phyloP scores from a whole-genome alignment of 2,888 invertebrate genomes.

The Plemyria rubiginata region DNA sequence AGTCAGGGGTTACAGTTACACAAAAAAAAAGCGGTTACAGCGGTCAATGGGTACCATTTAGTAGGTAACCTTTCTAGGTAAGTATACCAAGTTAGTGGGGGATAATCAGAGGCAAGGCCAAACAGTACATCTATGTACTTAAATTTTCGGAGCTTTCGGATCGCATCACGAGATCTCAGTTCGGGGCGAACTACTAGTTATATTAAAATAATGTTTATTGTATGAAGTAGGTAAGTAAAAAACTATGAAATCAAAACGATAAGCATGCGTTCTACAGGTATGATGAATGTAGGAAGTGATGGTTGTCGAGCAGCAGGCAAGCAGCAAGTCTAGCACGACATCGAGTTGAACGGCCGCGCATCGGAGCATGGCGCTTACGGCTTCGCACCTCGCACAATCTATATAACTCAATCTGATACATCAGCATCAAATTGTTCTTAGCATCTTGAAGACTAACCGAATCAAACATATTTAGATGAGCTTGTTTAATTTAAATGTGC shows the following conservation, averaged over 20 bases:
- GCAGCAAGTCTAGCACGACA: slow-evolving; percentile 68
- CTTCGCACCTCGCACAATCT: slow-evolving; percentile 59
- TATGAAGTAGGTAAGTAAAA: neutral
- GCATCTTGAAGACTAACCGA: slow-evolving; percentile 23
- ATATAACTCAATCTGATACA: slow-evolving; percentile 28
- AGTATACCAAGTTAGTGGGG: too few relatives aligned
- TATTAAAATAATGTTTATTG: neutral
- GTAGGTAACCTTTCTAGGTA: too few relatives aligned
- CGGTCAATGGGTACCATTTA: too few relatives aligned
- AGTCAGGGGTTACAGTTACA: too few relatives aligned
- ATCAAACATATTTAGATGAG: slow-evolving; percentile 22
- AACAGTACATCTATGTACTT: too few relatives aligned
- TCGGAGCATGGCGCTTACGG: slow-evolving; percentile 70
- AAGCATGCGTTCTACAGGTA: slow-evolving; percentile 50
- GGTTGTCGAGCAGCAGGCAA: slow-evolving; percentile 70
- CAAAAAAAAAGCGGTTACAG: too few relatives aligned
- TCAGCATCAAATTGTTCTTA: slow-evolving; percentile 27
- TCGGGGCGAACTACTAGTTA: too few relatives aligned
- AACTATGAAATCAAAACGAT: slow-evolving; percentile 38
- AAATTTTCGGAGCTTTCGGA: too few relatives aligned
- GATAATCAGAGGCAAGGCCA: too few relatives aligned
- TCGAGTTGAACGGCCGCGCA: slow-evolving; percentile 75
- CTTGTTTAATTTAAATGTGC: slow-evolving; percentile 2
- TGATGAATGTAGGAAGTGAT: slow-evolving; percentile 76
- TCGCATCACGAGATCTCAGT: too few relatives aligned